phyloP scores from a whole-genome alignment of 2,113 vertebrate species.

The Sturnira hondurensis region DNA sequence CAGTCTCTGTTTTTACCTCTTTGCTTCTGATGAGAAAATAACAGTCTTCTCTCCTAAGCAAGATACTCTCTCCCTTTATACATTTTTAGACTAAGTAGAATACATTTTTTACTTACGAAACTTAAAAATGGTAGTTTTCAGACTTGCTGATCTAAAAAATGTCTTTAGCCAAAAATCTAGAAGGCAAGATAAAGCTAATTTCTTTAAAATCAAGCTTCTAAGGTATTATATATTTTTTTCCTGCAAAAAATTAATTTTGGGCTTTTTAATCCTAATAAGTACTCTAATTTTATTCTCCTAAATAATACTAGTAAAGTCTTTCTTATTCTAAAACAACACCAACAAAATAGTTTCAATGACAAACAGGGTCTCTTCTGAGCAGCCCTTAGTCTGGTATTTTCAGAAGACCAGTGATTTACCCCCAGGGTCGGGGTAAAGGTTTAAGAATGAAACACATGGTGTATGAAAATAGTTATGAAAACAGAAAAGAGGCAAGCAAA shows the following conservation, averaged over 20 bases:
- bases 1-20: background rate
- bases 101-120: background rate
- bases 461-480: background rate
- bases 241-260: background rate
- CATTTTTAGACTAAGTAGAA: background rate
- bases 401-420: background rate
- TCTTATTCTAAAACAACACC: background rate
- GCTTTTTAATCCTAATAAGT: background rate
- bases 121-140: background rate
- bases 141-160: background rate
- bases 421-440: background rate
- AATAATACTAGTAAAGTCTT: background rate
- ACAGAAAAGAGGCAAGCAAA: background rate
- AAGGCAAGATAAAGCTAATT: background rate
- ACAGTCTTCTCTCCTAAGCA: background rate
- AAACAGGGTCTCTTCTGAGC: slow-evolving; percentile 22
- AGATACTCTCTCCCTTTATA: background rate
- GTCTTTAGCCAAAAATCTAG: background rate
- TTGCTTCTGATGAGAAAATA: background rate
- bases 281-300: slow-evolving; percentile 1
- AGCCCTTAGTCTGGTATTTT: background rate
- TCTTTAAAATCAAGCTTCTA: background rate
- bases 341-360: background rate
- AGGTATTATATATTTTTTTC: background rate
- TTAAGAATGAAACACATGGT: slow-evolving; percentile 3